Evolutionary conservation across 2,888 invertebrate genomes (phyloP), one percentile per base, ranked within the genome.

Genomic region (Drosophila anomelani): DNA sequence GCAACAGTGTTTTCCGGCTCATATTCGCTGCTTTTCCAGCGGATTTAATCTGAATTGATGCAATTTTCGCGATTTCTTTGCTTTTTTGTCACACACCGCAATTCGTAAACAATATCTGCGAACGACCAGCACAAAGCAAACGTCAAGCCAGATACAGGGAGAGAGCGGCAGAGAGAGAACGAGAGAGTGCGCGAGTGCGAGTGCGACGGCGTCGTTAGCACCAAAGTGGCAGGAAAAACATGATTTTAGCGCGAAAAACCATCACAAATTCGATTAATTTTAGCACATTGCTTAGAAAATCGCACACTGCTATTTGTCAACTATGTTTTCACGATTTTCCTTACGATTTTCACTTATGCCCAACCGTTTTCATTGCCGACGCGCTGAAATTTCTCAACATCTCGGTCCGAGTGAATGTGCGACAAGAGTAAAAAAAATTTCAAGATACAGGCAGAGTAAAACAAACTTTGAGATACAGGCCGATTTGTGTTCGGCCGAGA

Each of bases 41-140:
- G 73, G 66, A 76, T 86, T 84, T 81, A 76, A 75, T 89, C 73
- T 29, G 68, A 47, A 39, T 72, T 57, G 59, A 32, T 60, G 54
- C 41, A 62, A 43, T 63, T 82, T 75, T 71, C 41, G 62, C 68
- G 47, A 70, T 64, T 75, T 80, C 69, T 80, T 51, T 74, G 67
- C 75, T 76, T 88, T 75, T 88, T 76, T 62, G 76, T 58, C 71
- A 75, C 87, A 75, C 85, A 87, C 85, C 72, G 73, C 77, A 75
- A 86, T 86, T 86, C 90, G 85, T 86, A 86, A 86, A 86, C 85
- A 86, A 67, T 53, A 44, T 41, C 17, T 13, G 39, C 64, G 64
- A 63, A 64, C 44, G 55, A 51, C 43, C 62, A 46, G 56, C 64
- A 59, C 61, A 64, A 51, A 56, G 62, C 43, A 47, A 51, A 55